Percentiles rank a stretch among this genome's conserved stretches.
phyloP scores from a whole-genome alignment of 1,140 invertebrate species.

The Drosophila melanica region DNA sequence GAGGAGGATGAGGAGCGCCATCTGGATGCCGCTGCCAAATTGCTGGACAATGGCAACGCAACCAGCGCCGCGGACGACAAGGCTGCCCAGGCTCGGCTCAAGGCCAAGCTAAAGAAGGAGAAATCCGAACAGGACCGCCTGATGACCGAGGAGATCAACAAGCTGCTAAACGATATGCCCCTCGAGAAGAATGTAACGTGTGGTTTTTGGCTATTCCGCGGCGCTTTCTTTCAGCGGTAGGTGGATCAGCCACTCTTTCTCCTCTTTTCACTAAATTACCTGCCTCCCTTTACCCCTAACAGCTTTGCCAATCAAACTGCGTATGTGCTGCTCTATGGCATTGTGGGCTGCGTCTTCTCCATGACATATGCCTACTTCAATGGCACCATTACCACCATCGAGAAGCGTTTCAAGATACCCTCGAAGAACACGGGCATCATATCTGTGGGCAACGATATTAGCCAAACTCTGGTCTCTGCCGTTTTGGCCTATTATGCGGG shows the following conservation, averaged over 20 bases:
- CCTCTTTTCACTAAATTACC: not conserved
- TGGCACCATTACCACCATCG: slow-evolving; percentile 91
- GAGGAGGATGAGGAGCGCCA: slow-evolving; percentile 31
- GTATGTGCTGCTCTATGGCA: slow-evolving; percentile 89
- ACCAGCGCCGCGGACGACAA: slow-evolving; percentile 22
- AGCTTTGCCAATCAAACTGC: slow-evolving; percentile 90
- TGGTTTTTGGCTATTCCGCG: slow-evolving; percentile 87
- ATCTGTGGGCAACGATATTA: slow-evolving; percentile 87
- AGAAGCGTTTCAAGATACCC: slow-evolving; percentile 92
- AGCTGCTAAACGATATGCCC: slow-evolving; percentile 85
- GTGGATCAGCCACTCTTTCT: slow-evolving; percentile 84
- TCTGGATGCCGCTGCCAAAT: slow-evolving; percentile 48
- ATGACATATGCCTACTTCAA: slow-evolving; percentile 91
- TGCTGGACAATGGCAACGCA: slow-evolving; percentile 69
- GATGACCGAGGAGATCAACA: slow-evolving; percentile 84
- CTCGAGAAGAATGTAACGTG: slow-evolving; percentile 87
- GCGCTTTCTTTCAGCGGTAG: slow-evolving; percentile 85
- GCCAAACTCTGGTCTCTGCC: slow-evolving; percentile 64
- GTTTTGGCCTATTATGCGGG: slow-evolving; percentile 74
- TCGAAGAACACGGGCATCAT: slow-evolving; percentile 90
- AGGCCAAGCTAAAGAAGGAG: slow-evolving; percentile 59
- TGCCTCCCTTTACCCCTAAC: too few species aligned
- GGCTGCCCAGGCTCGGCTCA: slow-evolving; percentile 17
- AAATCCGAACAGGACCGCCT: slow-evolving; percentile 70
- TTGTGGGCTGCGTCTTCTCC: slow-evolving; percentile 90